phyloP scores from a whole-genome alignment of 2,888 invertebrate genomes.

The Machimus atricapillus region DNA sequence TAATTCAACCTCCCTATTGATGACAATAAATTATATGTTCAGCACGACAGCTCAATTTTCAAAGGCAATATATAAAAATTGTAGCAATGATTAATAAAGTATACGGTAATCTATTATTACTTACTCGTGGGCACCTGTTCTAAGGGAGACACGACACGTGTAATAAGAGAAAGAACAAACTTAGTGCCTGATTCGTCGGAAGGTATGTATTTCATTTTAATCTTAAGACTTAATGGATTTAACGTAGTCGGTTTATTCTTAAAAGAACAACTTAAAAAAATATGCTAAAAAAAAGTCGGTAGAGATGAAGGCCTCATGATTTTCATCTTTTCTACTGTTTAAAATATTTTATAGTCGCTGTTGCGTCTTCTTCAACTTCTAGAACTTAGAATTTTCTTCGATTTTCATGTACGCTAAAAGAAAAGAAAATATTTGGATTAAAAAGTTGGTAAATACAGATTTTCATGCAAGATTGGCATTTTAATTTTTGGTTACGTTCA shows the following conservation, averaged over 20 bases:
- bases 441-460: background rate
- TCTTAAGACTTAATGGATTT: background rate
- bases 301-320: background rate
- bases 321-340: slow-evolving; percentile 2
- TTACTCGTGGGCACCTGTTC: background rate
- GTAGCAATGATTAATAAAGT: background rate
- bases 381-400: slow-evolving; percentile 44
- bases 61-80: background rate
- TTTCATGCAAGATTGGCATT: background rate
- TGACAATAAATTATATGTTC: background rate
- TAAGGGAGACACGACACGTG: background rate
- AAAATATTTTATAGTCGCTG: slow-evolving; percentile 24
- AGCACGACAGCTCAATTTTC: background rate
- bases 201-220: background rate
- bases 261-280: slow-evolving; percentile 23
- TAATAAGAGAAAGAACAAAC: background rate
- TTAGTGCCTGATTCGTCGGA: background rate
- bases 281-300: background rate
- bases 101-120: background rate
- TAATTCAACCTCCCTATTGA: background rate
- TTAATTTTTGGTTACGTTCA: background rate
- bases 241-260: slow-evolving; percentile 7
- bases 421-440: slow-evolving; percentile 10
- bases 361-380: background rate
- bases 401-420: slow-evolving; percentile 46